Percentiles rank a stretch among this genome's conserved stretches.
These are phyloP conservation scores for Omphaloscelis lunosa DNA, from an alignment of 2,888 invertebrate species.

Conservation along the genomic window DNA sequence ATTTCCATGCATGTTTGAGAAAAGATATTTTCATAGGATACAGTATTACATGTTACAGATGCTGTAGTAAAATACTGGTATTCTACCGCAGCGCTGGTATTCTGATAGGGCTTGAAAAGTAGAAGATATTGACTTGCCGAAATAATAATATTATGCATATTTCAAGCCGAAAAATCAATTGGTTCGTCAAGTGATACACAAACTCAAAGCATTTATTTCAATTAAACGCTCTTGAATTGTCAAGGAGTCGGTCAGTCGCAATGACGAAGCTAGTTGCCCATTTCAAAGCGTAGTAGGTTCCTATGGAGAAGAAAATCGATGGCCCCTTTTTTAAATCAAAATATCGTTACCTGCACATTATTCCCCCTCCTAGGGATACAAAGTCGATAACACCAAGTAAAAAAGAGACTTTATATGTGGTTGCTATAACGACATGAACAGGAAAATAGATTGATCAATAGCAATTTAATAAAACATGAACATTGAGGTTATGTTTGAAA, in stretches of 20 bases:
- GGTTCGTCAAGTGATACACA: too few relatives aligned
- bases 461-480: background rate
- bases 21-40: too few relatives aligned
- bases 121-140: background rate
- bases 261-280: background rate
- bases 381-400: background rate
- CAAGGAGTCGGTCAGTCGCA: background rate
- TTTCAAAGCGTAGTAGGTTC: background rate
- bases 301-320: background rate
- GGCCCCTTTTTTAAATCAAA: background rate
- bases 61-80: background rate
- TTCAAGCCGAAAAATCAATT: background rate
- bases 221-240: background rate
- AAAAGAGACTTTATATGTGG: background rate
- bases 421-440: background rate
- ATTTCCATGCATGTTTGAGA: too few relatives aligned
- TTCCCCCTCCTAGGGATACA: background rate
- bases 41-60: background rate
- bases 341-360: background rate
- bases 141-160: background rate
- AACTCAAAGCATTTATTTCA: background rate
- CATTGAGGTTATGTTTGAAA: conserved; percentile 50
- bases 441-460: conserved; percentile 14
- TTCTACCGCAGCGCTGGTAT: background rate
- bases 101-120: too few relatives aligned